Conservation (phyloP, 2,113 vertebrate genomes). For the Urocitellus parryii region DNA sequence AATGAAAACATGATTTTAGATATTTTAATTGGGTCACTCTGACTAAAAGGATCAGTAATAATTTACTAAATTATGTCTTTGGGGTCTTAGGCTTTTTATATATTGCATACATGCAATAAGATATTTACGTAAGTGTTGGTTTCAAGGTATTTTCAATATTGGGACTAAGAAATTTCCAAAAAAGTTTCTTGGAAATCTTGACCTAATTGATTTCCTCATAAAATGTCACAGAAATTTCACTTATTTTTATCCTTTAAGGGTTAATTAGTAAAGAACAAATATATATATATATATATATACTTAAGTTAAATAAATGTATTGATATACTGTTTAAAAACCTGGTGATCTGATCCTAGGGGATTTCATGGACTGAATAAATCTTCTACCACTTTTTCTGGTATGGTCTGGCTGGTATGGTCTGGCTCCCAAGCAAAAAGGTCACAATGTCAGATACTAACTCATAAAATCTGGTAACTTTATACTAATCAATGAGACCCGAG, state of each 20-base stretch:
- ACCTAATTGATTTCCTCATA: background rate
- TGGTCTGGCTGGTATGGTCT: accelerated
- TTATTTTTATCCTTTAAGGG: background rate
- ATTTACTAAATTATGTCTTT: background rate
- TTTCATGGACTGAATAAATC: background rate
- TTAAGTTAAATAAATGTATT: background rate
- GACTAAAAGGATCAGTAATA: background rate
- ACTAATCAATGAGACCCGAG: background rate
- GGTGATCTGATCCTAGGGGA: background rate
- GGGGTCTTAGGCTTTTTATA: background rate
- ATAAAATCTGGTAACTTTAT: background rate
- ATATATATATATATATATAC: too few species aligned
- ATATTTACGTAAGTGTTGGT: background rate
- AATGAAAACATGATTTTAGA: background rate
- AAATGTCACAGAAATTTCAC: background rate
- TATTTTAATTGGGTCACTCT: background rate
- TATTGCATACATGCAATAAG: background rate
- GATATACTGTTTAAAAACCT: background rate
- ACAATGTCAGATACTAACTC: background rate
- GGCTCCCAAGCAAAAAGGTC: background rate
- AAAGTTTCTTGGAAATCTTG: background rate
- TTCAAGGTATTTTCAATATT: background rate
- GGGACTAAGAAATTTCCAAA: background rate
- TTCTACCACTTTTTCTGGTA: background rate
- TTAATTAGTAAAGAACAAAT: background rate